phyloP scores from a whole-genome alignment of 1,140 invertebrate species.

The Dermatophagoides farinae region DNA sequence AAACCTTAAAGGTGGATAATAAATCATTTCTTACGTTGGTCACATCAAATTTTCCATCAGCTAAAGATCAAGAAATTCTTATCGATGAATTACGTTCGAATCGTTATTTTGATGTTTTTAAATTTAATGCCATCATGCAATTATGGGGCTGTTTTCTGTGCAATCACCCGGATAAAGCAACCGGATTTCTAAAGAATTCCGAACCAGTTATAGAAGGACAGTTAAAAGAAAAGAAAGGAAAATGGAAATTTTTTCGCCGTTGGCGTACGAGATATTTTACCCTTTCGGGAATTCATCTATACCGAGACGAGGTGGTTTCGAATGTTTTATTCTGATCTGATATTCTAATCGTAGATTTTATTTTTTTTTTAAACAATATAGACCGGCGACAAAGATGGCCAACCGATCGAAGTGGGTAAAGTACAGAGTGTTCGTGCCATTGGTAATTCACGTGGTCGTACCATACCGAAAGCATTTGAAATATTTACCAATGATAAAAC shows the following conservation, averaged over 20 bases:
- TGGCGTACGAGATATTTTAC: conserved; percentile 87
- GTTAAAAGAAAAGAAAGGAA: conserved; percentile 81
- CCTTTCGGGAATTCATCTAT: conserved; percentile 67
- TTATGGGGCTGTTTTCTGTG: conserved; percentile 73
- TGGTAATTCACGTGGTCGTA: conserved; percentile 42
- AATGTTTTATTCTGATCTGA: background rate
- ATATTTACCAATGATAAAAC: conserved; percentile 82
- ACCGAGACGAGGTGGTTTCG: conserved; percentile 51
- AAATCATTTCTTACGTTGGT: conserved; percentile 71
- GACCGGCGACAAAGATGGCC: conserved; percentile 26
- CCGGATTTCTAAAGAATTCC: conserved; percentile 46
- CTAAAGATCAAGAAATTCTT: conserved; percentile 63
- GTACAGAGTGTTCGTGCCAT: conserved; percentile 72
- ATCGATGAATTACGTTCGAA: conserved; percentile 62
- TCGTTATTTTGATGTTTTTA: conserved; percentile 79
- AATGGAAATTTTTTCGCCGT: conserved; percentile 66
- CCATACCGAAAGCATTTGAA: conserved; percentile 84
- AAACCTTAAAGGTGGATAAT: conserved; percentile 70
- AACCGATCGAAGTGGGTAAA: conserved; percentile 50
- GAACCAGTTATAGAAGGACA: conserved; percentile 41
- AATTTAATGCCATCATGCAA: conserved; percentile 38
- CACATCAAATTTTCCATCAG: conserved; percentile 61
- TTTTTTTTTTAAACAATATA: conserved; percentile 1
- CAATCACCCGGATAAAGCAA: conserved; percentile 66
- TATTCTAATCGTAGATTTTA: background rate